Evolutionary conservation across 1,140 invertebrate genomes (phyloP), one percentile per base, ranked within the genome.

Genomic region (Diabrotica undecimpunctata): DNA sequence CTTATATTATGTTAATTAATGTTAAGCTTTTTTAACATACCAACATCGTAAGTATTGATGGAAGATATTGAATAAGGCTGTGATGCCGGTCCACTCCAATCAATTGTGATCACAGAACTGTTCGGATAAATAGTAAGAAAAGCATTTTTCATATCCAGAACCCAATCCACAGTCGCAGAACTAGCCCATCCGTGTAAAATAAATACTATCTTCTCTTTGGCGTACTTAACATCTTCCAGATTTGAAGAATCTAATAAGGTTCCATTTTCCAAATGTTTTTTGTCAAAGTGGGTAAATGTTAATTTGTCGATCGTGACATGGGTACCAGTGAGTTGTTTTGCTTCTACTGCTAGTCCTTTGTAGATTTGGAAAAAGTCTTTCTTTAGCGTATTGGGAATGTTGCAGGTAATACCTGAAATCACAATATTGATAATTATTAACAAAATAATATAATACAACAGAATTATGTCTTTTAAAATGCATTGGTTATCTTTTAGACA

Each of bases 51-150:
- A 0, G 79, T 80, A 56, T 79, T 71, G 9, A 64, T 66, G 7
- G 72, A 67, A 36, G 72, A 70, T 13, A 73, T 55, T 35, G 68
- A 66, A 64, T 73, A 81, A 5, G 81, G 73, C 46, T 79, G 79
- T 50, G 75, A 76, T 6, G 88, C 86, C 7, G 83, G 78, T 0
- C 78, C 70, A 7, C 78, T 82, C 88, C 88, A 90, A 66, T 90
- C 86, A 0, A 90, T 80, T 25, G 82, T 77, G 64, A 90, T 84
- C 2, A 90, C 79, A 69, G 89, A 89, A 14, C 82, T 83, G 67
- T 87, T 81, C 0, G 76, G 80, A 13, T 73, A 73, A 35, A 73
- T 68, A 14, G 51, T 55, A 3, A 88, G 74, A 72, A 87, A 88
- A 50, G 84, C 85, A 76, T 70, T 68, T 50, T 76, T 74, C 50